Evolutionary conservation across 2,797 vertebrate genomes (phyloP).

Genomic region (Coluber constrictor): DNA sequence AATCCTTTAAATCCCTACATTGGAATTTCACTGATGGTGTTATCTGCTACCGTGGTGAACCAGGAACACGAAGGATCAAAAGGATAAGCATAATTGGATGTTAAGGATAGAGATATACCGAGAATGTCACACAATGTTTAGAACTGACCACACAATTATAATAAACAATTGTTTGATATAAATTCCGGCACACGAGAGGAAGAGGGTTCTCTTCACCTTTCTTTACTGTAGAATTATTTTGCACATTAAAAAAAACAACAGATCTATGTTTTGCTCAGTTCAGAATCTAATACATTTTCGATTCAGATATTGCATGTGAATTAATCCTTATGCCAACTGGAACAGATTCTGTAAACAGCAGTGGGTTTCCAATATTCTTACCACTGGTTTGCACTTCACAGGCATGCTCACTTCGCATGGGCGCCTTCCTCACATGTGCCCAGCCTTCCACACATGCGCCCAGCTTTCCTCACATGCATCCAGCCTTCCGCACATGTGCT

Average conservation of each 20-base stretch:
- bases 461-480: too few species aligned
- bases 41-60: not conserved
- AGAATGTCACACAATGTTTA: not conserved
- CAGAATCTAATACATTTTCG: not conserved
- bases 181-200: not conserved
- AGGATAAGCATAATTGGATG: not conserved
- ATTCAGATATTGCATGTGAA: not conserved
- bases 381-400: too few species aligned
- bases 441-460: too few species aligned
- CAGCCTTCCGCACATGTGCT: too few species aligned
- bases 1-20: not conserved
- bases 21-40: not conserved
- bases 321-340: not conserved
- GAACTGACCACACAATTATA: not conserved
- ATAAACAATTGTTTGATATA: not conserved
- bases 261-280: not conserved
- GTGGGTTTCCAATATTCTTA: too few species aligned
- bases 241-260: not conserved
- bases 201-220: not conserved
- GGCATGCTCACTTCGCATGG: too few species aligned
- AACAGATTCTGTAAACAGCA: not conserved
- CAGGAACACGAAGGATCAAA: not conserved
- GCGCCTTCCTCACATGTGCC: too few species aligned
- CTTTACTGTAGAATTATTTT: not conserved
- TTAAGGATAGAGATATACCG: not conserved